Evolutionary conservation across 1,140 invertebrate species (phyloP), one percentile per base, ranked within the genome.

Genomic region (Anastrepha ludens): DNA sequence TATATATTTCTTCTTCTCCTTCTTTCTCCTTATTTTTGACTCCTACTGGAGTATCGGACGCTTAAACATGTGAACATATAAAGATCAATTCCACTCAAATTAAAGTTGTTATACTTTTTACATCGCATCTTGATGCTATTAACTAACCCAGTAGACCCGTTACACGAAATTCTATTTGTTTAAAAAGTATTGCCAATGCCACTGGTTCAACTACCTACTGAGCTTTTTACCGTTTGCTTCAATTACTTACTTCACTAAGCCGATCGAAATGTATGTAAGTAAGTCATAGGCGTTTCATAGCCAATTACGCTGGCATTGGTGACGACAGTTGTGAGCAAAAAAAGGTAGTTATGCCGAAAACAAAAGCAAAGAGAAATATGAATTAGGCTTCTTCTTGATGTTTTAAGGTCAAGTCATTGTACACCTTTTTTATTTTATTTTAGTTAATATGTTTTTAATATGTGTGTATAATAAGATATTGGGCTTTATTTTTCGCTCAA

Each of bases 221-320:
- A 58, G 55, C 55, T 62, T 62, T 65, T 65, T 65, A 65, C 64
- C n/a, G 64, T 65, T 65, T 29, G 20, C 64, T 65, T 65, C 64
- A 65, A 65, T 65, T 65, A 39, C 64, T 39, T 65, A 9, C 1
- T 9, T 20, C 20, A 65, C 29, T 65, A 65, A 65, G 64, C 39
- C 29, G 64, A 9, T 65, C 6, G 64, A 29, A 65, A 65, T 65
- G 64, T 29, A 29, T 29, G 29, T 29, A 29, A 0, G 29, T 65
- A 65, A 65, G 64, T 39, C 64, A 65, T 11, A 29, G 64, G 39
- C 29, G 29, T 39, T 65, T 65, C 39, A 39, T 65, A 8, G 29
- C 64, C 64, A 65, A 65, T 41, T 65, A 65, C 8, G 64, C 39
- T 65, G 64, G 20, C 64, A 65, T 65, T 65, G 64, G 29, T 20